These are phyloP conservation scores for Cydia amplana DNA, from an alignment of 1,140 invertebrate genomes.

Conservation along the genomic window DNA sequence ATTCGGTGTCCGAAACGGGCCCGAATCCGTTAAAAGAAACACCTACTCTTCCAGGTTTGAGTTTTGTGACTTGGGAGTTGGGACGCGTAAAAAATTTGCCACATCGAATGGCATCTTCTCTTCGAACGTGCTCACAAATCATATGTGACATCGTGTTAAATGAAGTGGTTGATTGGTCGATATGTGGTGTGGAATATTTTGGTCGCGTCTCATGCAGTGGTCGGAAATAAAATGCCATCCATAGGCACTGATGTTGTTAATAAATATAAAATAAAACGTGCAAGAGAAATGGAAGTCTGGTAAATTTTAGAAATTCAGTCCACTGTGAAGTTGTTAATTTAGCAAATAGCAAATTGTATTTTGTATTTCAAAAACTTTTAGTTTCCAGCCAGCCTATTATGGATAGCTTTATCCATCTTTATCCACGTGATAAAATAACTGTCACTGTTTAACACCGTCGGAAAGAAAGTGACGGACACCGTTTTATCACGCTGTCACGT, in stretches of 20 bases:
- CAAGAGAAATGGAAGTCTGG: background rate
- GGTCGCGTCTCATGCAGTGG: background rate
- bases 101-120: background rate
- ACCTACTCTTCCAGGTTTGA: constrained; percentile 12
- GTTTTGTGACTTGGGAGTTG: background rate
- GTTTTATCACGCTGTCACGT: no score
- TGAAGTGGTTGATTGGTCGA: constrained; percentile 10
- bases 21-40: constrained; percentile 9
- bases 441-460: no score
- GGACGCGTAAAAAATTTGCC: constrained; percentile 20
- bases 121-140: constrained; percentile 1
- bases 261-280: background rate
- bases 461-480: no score
- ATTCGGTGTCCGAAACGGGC: background rate
- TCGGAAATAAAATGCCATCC: no score
- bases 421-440: no score
- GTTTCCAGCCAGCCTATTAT: no score
- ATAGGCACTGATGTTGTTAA: background rate
- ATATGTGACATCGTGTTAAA: background rate
- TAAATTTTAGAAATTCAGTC: no score
- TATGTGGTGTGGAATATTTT: background rate
- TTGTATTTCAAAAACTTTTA: no score
- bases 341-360: no score
- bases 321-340: no score
- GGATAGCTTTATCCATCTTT: no score